Percentiles rank a stretch among this genome's conserved stretches.
phyloP scores from a whole-genome alignment of 2,888 invertebrate species.

The Sphecodes monilicornis region DNA sequence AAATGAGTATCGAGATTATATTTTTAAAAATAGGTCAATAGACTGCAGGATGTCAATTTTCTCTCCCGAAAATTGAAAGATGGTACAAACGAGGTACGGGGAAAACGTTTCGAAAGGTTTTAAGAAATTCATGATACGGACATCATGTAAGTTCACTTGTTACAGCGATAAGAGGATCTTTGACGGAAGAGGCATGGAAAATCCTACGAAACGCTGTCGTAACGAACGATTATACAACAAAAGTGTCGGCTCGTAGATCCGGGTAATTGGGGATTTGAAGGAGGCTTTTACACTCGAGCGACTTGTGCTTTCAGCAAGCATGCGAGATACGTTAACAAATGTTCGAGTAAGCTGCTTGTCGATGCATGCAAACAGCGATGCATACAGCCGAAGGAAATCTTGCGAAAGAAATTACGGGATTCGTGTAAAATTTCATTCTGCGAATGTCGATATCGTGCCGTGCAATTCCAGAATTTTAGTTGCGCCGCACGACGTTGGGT shows the following conservation, averaged over 20 bases:
- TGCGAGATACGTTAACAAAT: conserved; percentile 54
- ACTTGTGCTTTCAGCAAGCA: conserved; percentile 48
- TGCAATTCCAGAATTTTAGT: background rate
- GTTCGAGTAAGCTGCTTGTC: conserved; percentile 46
- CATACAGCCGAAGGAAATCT: conserved; percentile 23
- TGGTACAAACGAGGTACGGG: background rate
- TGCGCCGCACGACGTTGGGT: background rate
- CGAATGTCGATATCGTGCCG: conserved; percentile 22
- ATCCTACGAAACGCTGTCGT: conserved; percentile 39
- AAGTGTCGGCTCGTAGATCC: conserved; percentile 51
- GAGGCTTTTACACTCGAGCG: conserved; percentile 54
- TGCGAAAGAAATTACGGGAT: conserved; percentile 12
- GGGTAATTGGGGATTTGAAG: conserved; percentile 70
- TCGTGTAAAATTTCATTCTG: background rate
- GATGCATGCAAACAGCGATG: conserved; percentile 33
- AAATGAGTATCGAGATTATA: background rate
- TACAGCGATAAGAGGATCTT: conserved; percentile 53
- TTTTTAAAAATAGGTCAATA: background rate
- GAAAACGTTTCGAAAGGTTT: background rate
- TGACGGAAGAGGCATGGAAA: conserved; percentile 26
- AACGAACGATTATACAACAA: conserved; percentile 59
- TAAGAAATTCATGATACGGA: conserved; percentile 21
- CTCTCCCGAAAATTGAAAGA: background rate
- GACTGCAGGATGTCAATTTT: background rate
- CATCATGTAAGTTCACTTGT: conserved; percentile 43